Conservation (phyloP, 2,113 vertebrate species). For the Chunga burmeisteri region DNA sequence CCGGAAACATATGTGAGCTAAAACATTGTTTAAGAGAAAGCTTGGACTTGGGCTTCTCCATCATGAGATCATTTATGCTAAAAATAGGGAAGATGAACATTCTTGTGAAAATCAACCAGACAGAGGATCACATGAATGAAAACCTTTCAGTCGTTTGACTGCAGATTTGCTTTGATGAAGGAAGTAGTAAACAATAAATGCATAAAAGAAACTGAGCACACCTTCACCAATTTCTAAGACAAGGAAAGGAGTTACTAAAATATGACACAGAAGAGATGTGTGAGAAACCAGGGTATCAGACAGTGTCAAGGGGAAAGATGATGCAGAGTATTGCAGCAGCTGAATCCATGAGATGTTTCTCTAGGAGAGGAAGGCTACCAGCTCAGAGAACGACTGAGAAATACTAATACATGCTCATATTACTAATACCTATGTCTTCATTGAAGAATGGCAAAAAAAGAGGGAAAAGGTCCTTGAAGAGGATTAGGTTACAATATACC, state of each 20-base stretch:
- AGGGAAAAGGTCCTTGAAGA: neutral
- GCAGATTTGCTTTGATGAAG: neutral
- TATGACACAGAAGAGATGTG: fast-evolving
- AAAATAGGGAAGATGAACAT: neutral
- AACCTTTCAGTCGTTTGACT: neutral
- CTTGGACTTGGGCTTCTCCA: neutral
- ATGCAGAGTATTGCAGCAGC: neutral
- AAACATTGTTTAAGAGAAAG: neutral
- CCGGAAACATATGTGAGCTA: neutral
- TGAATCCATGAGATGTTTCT: neutral
- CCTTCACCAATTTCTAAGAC: neutral
- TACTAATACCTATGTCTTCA: neutral
- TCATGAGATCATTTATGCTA: neutral
- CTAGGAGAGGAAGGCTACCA: neutral
- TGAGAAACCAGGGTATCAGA: neutral
- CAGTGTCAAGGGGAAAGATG: neutral
- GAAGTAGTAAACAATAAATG: neutral
- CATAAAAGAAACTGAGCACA: neutral
- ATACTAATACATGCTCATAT: neutral
- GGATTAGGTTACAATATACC: neutral
- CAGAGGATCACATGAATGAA: neutral
- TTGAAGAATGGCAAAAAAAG: neutral
- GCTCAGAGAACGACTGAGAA: neutral
- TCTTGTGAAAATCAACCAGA: neutral
- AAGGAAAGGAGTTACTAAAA: neutral